Evolutionary conservation across 2,888 invertebrate species (phyloP), one percentile per base, ranked within the genome.

Genomic region (Volucella zonaria): DNA sequence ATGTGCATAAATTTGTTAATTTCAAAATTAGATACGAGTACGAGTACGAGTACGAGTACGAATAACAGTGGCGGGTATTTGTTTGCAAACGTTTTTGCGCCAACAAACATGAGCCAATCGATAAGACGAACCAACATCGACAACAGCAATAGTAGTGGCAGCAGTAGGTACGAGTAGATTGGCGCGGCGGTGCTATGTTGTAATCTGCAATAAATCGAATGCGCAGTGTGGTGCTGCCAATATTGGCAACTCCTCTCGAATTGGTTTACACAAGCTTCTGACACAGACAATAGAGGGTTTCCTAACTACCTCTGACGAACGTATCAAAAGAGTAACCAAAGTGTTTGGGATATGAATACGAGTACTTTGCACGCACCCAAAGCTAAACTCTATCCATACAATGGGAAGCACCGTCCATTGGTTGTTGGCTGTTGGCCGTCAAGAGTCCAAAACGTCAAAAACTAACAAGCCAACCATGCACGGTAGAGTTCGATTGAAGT

Each of bases 1-100:
- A 83, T 76, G 83, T 49, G 23, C 80, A 79, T 82, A 85, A 85
- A 81, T 85, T 73, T 74, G 74, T 64, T 68, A 66, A 70, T 85
- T 80, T 85, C 85, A 61, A 77, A 85, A 81, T 68, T 42, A 77
- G 68, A 81, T 52, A 71, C 70, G 56, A 10, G 54, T 61, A 47
- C 31, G 31, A 31, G 31, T 31, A 31, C 1, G 31, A 0, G 6
- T 6, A 42, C 14, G 23, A 2, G n/a, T 12, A 12, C 23, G 14
- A 38, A 9, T 40, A 10, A 15, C 49, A 43, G 12, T 62, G 45
- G 23, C 42, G 54, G 61, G 10, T 59, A 31, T 71, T 71, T 74
- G 52, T 81, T 77, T 77, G 76, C 76, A 66, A 67, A 76, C 47
- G 62, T 11, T 66, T 73, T 74, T 61, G 71, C 59, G 58, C 73